A percentile compares a stretch with the other conserved stretches of the same genome.
Conservation (phyloP, 2,888 invertebrate species). For the Brenthis ino region DNA sequence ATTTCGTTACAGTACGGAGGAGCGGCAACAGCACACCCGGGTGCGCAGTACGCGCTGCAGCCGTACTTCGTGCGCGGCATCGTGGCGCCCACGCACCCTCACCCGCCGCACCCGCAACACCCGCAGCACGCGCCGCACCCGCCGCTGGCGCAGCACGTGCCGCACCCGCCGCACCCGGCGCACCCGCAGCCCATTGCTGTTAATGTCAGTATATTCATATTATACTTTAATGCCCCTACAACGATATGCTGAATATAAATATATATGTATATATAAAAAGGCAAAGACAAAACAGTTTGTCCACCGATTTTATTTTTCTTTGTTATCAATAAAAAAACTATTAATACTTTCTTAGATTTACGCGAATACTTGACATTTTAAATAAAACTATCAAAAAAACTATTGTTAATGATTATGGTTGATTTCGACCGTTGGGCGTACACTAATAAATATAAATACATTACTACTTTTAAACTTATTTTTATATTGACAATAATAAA, state of each 20-base stretch:
- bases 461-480: neutral
- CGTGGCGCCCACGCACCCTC: slow-evolving; percentile 58
- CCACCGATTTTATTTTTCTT: too few species aligned
- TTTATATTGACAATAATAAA: neutral
- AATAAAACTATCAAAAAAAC: too few species aligned
- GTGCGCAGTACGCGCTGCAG: slow-evolving; percentile 80
- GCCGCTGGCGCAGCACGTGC: slow-evolving; percentile 80
- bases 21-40: slow-evolving; percentile 75
- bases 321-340: too few species aligned
- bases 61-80: slow-evolving; percentile 77
- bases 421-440: too few species aligned
- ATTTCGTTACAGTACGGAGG: slow-evolving; percentile 57
- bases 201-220: slow-evolving; percentile 39
- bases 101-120: slow-evolving; percentile 56
- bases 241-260: too few species aligned
- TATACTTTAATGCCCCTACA: slow-evolving; percentile 40
- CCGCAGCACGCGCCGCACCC: slow-evolving; percentile 55
- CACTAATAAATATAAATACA: too few species aligned
- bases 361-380: too few species aligned
- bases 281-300: too few species aligned
- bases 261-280: too few species aligned
- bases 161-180: slow-evolving; percentile 53
- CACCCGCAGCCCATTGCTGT: slow-evolving; percentile 53
- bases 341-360: too few species aligned
- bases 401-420: too few species aligned